Percentiles rank a stretch among this genome's conserved stretches.
These are phyloP conservation scores for Phrynocephalus vlangalii DNA, from an alignment of 2,797 vertebrate species.

Conservation along the genomic window DNA sequence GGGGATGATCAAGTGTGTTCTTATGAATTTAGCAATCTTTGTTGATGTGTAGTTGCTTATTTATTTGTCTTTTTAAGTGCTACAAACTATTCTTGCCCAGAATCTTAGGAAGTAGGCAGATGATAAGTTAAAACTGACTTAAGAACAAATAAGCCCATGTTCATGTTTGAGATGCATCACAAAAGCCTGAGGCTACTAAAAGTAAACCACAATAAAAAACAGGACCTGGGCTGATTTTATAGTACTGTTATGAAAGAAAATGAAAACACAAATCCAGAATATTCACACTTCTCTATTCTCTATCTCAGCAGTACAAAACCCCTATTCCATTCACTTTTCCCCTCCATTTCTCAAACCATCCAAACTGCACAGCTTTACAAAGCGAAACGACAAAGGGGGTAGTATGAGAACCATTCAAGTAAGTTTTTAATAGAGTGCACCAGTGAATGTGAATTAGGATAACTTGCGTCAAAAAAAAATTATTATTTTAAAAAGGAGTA, in stretches of 20 bases:
- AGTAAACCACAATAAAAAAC: background rate
- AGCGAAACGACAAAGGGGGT: slow-evolving; percentile 76
- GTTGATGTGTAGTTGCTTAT: background rate
- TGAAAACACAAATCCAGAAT: background rate
- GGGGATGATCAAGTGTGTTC: background rate
- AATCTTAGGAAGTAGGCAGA: background rate
- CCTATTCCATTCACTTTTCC: background rate
- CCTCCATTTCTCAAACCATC: background rate
- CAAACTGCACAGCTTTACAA: slow-evolving; percentile 59
- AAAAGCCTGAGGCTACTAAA: background rate
- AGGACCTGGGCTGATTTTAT: background rate
- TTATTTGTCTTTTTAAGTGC: background rate
- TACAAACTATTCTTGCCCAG: background rate
- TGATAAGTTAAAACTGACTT: background rate
- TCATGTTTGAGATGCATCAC: background rate
- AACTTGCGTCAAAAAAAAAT: slow-evolving; percentile 77
- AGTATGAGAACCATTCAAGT: slow-evolving; percentile 87
- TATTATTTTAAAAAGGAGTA: slow-evolving; percentile 74
- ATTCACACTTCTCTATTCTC: background rate
- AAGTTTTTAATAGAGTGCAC: slow-evolving; percentile 89
- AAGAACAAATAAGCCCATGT: background rate
- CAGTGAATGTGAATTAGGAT: slow-evolving; percentile 81
- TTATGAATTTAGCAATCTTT: background rate
- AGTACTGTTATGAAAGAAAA: rapidly evolving
- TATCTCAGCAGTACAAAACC: background rate